Base-by-base conservation (phyloP, 2,888 invertebrate genomes). In the Lasioglossum villosulum region DNA sequence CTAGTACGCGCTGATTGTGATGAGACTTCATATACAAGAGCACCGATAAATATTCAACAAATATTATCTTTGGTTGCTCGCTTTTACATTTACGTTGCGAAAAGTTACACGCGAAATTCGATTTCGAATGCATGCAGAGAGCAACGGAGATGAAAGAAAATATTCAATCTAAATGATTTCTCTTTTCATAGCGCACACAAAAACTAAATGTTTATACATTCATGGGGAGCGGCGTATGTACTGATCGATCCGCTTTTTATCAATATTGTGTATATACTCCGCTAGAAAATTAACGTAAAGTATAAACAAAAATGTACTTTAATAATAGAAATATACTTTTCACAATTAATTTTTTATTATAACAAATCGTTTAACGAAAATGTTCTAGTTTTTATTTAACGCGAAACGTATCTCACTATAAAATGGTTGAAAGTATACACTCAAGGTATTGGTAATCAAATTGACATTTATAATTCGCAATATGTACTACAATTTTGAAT, bases 1-100 rank as follows among this genome's bases (percentile, higher is more conserved):
- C 34, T 23, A 68, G 68, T 3, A 34, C 12, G 68, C 68, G 68
- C 68, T 68, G 68, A 68, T 68, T 68, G 68, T 68, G 37, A 68
- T 23, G 68, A 68, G 34, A 68, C 12, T 34, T 68, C 10, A 4
- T 34, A 12, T 37, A 23, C 68, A 68, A 68, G 34, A 37, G 34
- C 68, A 4, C 12, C 37, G 68, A 68, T 68, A 68, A 68, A 68
- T 68, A 68, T 68, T 68, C 68, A 37, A 34, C 68, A 12, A 10
- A 34, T 68, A 34, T 68, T 68, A 19, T 23, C 68, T 37, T 4
- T 34, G 37, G 68, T 10, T 23, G 68, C 10, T 23, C 23, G 12
- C 19, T 68, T 68, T 12, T 68, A 37, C 37, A 34, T 68, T 68
- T 68, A 37, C 68, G 4, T 63, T 30, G 30, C 63, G 37, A 4